A percentile compares a stretch with the other conserved stretches of the same genome.
These are phyloP conservation scores for Synaphobranchus kaupii DNA, from an alignment of 2,797 vertebrate species.

Conservation along the genomic window DNA sequence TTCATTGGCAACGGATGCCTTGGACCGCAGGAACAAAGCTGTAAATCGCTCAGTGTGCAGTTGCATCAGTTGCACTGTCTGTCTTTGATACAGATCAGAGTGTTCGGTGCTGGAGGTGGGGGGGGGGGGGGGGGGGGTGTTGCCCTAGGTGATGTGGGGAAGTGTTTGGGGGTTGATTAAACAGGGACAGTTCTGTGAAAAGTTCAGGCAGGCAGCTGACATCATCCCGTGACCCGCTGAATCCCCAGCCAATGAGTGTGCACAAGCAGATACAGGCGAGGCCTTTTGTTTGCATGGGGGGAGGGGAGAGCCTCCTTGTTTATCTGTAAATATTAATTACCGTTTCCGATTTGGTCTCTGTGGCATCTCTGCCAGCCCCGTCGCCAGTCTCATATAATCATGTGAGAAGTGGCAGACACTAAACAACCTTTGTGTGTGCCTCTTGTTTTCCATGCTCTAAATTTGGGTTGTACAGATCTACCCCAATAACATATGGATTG, in stretches of 20 bases:
- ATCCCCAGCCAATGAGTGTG: constrained; percentile 24
- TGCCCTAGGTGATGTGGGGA: constrained; percentile 56
- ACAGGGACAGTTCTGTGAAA: constrained; percentile 45
- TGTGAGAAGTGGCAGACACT: neutral
- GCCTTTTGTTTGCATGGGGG: constrained; percentile 29
- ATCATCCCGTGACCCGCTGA: constrained; percentile 36
- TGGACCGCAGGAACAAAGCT: neutral
- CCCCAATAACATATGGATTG: neutral
- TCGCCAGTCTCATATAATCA: neutral
- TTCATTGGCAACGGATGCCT: constrained; percentile 1
- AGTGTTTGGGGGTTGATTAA: constrained; percentile 57
- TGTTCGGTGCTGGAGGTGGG: constrained; percentile 7
- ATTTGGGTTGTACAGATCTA: neutral
- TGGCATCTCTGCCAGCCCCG: constrained; percentile 16
- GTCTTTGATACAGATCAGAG: neutral
- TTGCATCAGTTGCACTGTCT: neutral
- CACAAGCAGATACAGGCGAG: constrained; percentile 8
- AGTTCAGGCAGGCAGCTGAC: constrained; percentile 36
- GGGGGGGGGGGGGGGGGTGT: constrained; percentile 39
- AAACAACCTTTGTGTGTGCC: neutral
- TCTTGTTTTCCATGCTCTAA: neutral
- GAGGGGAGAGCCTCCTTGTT: constrained; percentile 35
- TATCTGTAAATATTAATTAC: constrained; percentile 58
- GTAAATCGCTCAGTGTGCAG: neutral
- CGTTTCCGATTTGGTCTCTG: constrained; percentile 41